Base-by-base conservation (phyloP, 2,888 invertebrate genomes). In the Fragum sueziense region DNA sequence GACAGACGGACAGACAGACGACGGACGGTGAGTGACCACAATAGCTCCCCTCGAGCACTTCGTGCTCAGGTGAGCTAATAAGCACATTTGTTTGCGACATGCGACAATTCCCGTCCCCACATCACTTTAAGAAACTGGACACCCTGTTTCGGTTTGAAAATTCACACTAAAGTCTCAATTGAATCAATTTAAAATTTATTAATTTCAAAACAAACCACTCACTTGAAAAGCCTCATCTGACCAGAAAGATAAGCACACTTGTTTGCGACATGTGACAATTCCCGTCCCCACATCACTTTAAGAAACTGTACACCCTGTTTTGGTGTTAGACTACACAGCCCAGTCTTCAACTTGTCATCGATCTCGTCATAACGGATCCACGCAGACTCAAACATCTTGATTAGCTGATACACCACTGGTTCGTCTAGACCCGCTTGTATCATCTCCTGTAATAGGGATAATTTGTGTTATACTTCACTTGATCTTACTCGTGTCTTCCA, bases 201-300 rank as follows among this genome's bases (percentile, higher is more conserved):
- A n/a, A n/a, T n/a, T n/a, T n/a, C n/a, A n/a, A n/a, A 72, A 61
- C 2, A 11, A 29, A 62, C 25, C 22, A 22, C 54, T 72, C 75
- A 80, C 83, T 71, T 76, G 65, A 77, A 84, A 2, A 81, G 61
- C 51, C 76, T 81, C 54, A 81, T 81, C 67, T 81, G 80, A 1
- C 79, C 70, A 61, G 76, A 79, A 0, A 84, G 54, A 61, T 84
- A 84, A 3, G 80, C 79, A 22, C 74, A 69, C 67, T 84, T 84
- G 37, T 74, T 79, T n/a, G 73, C 74, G 0, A 84, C 76, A 52
- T 79, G 71, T 0, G 69, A 41, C n/a, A 84, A 37, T 31, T 77
- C 73, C n/a, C 75, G 74, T 6, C 37, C 9, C 34, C 37, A 59
- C 41, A 69, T 31, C 7, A 81, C 72, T 69, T 77, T 77, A 33